Evolutionary conservation across 2,113 vertebrate genomes (phyloP).

Genomic region (Neomonachus schauinslandi): DNA sequence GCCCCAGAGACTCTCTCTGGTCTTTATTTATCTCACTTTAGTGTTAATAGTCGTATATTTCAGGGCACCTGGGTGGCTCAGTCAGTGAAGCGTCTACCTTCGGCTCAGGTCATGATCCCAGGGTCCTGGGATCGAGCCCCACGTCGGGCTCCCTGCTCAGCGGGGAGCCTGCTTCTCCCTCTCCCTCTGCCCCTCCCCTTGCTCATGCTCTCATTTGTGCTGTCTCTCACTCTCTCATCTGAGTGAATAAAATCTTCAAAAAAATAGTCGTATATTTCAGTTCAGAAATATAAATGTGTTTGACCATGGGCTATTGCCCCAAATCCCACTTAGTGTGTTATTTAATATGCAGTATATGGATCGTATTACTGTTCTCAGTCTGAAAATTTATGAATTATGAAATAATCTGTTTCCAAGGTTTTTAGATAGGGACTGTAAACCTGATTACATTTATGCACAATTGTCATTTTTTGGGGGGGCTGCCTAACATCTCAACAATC

Average conservation of each 20-base stretch:
- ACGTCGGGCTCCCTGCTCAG: too few relatives aligned
- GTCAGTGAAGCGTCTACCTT: background rate
- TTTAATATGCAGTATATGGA: background rate
- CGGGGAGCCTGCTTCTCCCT: too few relatives aligned
- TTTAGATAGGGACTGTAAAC: background rate
- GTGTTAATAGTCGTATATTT: background rate
- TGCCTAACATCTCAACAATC: background rate
- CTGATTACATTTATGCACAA: background rate
- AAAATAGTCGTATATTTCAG: background rate
- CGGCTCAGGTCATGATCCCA: background rate
- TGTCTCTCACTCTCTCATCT: too few relatives aligned
- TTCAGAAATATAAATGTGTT: constrained; percentile 28
- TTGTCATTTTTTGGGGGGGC: background rate
- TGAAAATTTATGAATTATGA: constrained; percentile 22
- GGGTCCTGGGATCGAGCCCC: too few relatives aligned
- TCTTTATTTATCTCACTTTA: background rate
- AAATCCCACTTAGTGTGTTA: background rate
- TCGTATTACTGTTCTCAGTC: background rate
- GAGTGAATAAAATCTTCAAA: too few relatives aligned
- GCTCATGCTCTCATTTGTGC: too few relatives aligned
- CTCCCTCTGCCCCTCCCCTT: too few relatives aligned
- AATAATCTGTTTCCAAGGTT: background rate
- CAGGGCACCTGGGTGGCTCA: too few relatives aligned
- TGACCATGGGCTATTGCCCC: background rate
- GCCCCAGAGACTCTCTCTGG: background rate